Percentiles rank a stretch among this genome's conserved stretches.
phyloP scores from a whole-genome alignment of 2,113 vertebrate species.

The Sterna hirundo region DNA sequence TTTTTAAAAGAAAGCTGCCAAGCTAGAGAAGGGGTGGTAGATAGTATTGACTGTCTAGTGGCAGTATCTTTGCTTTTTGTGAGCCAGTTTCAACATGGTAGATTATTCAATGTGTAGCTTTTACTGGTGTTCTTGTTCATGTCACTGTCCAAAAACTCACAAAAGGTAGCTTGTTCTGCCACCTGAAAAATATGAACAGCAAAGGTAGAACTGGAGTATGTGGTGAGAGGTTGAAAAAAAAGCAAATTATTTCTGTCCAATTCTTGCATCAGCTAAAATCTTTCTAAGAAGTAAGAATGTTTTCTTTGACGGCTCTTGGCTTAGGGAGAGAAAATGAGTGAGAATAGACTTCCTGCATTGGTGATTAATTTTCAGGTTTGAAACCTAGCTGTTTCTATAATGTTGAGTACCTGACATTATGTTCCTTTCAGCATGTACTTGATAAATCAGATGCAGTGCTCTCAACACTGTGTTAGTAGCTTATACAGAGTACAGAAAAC shows the following conservation, averaged over 20 bases:
- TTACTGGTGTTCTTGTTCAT: neutral
- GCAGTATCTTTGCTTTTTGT: neutral
- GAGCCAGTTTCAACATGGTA: neutral
- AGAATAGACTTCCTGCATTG: neutral
- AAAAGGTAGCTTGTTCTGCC: neutral
- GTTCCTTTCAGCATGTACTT: neutral
- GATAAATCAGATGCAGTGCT: neutral
- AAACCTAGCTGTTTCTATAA: neutral
- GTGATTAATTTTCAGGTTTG: neutral
- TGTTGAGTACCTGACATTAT: neutral
- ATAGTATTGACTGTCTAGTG: neutral
- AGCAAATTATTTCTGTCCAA: neutral
- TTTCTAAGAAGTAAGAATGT: neutral
- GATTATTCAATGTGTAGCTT: neutral
- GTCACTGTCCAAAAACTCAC: neutral
- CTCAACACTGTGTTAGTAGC: neutral
- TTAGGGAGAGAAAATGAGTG: neutral
- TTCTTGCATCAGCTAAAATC: neutral
- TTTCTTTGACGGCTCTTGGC: neutral
- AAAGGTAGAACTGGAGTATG: neutral
- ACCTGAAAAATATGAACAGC: neutral
- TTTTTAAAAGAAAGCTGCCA: neutral
- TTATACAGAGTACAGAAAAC: neutral
- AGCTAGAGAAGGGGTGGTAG: neutral
- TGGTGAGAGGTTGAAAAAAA: neutral